Percentiles rank a stretch among this genome's conserved stretches.
Evolutionary conservation across 1,140 invertebrate species (phyloP).

Genomic region (Brachionus sp.): DNA sequence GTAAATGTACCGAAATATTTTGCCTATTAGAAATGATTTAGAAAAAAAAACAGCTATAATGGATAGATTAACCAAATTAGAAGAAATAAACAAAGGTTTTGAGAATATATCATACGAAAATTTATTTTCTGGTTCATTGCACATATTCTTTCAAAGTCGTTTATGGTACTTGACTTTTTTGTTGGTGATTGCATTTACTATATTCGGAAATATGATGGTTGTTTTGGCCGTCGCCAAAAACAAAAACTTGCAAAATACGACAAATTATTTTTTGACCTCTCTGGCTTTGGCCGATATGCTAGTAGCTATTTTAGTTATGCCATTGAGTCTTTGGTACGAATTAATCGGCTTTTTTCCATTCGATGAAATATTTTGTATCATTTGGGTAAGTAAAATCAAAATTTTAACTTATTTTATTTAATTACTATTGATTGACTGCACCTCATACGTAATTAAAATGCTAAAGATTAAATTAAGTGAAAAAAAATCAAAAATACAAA

Average conservation of each 20-base stretch:
- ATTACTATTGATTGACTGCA: no score
- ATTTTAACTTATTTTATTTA: no score
- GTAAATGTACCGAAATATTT: not conserved
- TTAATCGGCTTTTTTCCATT: slow-evolving; percentile 72
- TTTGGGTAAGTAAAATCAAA: slow-evolving; percentile 38
- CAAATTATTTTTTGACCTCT: slow-evolving; percentile 56
- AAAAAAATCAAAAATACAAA: no score
- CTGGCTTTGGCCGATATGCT: slow-evolving; percentile 54
- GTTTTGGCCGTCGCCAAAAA: slow-evolving; percentile 55
- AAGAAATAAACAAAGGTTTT: not conserved
- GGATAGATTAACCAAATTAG: not conserved
- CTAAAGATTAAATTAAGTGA: no score
- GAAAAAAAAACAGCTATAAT: not conserved
- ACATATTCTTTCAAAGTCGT: not conserved
- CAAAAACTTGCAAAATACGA: slow-evolving; percentile 54
- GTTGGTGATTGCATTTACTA: slow-evolving; percentile 48
- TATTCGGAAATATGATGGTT: slow-evolving; percentile 53
- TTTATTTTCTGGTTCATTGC: not conserved
- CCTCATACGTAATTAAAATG: no score
- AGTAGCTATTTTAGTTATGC: slow-evolving; percentile 77
- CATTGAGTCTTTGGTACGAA: slow-evolving; percentile 75
- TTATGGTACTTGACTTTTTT: slow-evolving; percentile 14
- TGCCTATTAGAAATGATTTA: not conserved
- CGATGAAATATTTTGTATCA: not conserved
- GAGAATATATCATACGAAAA: not conserved